Base-by-base conservation (phyloP, 2,113 vertebrate genomes). In the Siniperca knerii region DNA sequence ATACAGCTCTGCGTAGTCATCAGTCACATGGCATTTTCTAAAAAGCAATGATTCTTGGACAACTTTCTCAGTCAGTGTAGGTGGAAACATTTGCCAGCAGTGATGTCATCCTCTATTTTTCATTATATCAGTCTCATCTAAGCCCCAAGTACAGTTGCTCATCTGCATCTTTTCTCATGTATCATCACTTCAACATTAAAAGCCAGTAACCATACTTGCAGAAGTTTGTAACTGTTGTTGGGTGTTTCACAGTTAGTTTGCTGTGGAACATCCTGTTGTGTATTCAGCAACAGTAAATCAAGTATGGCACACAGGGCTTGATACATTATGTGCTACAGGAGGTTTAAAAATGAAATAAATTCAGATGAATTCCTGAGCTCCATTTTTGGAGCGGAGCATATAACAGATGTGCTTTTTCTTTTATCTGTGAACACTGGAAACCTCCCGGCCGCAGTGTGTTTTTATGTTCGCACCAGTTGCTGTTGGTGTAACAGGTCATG, bases 401-500 rank as follows among this genome's bases (percentile, higher is more conserved):
- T 1, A 40, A 70, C 79, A 75, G 77, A 83, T 86, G 74, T 66
- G 69, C 54, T 70, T 83, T 25, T 79, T 46, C 20, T 68, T 60
- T 71, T 54, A 54, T 77, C 69, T 66, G 73, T 85, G 60, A 33
- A 60, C 62, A 35, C 58, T 58, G 61, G 57, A 58, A 79, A 55
- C 75, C 75, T 74, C 71, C 60, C 37, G 33, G 66, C 50, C 16
- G 2, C 57, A 20, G 64, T 54, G 54, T 77, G 60, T 69, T 77
- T 86, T 80, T 74, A 20, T 76, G 62, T 68, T 76, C 6, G 37
- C 80, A 82, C 61, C 75, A 77, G 80, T 77, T 76, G 78, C 40
- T 12, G 50, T 75, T 71, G 74, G 69, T 77, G 67, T 62, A 77
- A 42, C 77, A 64, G 83, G 84, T 80, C 66, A 21, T 87, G 88